These are phyloP conservation scores for Poeciliopsis turrubarensis DNA, from an alignment of 2,113 vertebrate genomes.

Conservation along the genomic window DNA sequence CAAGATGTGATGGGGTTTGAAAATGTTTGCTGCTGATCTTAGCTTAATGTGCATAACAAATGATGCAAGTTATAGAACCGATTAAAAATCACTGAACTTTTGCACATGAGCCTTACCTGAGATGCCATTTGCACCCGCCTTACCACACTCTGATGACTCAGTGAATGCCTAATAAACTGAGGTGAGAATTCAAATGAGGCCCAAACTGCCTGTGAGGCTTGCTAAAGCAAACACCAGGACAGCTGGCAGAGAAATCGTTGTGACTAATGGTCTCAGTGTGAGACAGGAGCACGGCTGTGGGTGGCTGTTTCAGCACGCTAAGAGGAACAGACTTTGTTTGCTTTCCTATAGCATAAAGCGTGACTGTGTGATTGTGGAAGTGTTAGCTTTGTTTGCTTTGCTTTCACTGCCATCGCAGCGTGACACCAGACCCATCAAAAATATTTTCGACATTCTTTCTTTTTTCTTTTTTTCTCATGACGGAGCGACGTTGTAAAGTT, in stretches of 20 bases:
- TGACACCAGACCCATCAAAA: conserved; percentile 27
- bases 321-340: conserved; percentile 71
- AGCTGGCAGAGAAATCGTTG: conserved; percentile 76
- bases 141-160: conserved; percentile 59
- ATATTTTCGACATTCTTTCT: neutral
- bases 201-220: conserved; percentile 67
- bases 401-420: conserved; percentile 44
- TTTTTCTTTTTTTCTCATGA: neutral
- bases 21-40: neutral
- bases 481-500: conserved; percentile 3
- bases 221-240: conserved; percentile 72
- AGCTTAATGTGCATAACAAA: conserved; percentile 26
- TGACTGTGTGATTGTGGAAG: conserved; percentile 66
- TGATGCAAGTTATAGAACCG: conserved; percentile 34
- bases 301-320: conserved; percentile 65
- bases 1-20: neutral
- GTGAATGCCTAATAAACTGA: conserved; percentile 61
- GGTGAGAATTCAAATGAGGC: conserved; percentile 70
- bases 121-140: conserved; percentile 60
- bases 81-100: conserved; percentile 46
- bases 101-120: conserved; percentile 59
- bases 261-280: conserved; percentile 77
- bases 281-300: conserved; percentile 71
- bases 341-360: conserved; percentile 64
- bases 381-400: conserved; percentile 63